Conservation (phyloP, 2,888 invertebrate species). For the Drosophila histrio region DNA sequence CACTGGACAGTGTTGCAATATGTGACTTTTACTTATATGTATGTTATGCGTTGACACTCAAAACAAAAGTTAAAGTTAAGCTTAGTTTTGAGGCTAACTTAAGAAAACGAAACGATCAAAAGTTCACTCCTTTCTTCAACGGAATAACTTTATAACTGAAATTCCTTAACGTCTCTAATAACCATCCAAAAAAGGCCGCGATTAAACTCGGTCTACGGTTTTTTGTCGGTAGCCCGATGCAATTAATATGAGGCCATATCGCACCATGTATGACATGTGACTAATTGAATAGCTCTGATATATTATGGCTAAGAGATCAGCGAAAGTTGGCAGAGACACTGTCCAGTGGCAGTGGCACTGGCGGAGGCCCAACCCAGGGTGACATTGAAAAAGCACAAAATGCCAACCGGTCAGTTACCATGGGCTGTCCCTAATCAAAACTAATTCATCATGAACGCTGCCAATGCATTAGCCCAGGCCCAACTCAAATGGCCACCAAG, state of each 20-base stretch:
- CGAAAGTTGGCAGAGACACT: slow-evolving; percentile 62
- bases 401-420: slow-evolving; percentile 26
- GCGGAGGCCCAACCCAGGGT: slow-evolving; percentile 3
- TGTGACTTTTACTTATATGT: no score
- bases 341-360: neutral
- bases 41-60: no score
- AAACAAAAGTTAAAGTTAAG: no score
- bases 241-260: slow-evolving; percentile 76
- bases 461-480: slow-evolving; percentile 73
- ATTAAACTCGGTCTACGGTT: neutral
- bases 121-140: no score
- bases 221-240: slow-evolving; percentile 41
- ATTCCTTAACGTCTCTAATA: neutral
- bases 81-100: no score
- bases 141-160: no score
- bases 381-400: slow-evolving; percentile 50
- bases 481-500: slow-evolving; percentile 15
- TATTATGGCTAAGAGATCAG: slow-evolving; percentile 67
- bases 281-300: slow-evolving; percentile 80
- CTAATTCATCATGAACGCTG: slow-evolving; percentile 76
- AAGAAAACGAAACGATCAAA: no score
- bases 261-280: slow-evolving; percentile 71
- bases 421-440: slow-evolving; percentile 65
- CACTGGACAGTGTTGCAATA: no score
- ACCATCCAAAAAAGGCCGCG: neutral